Conservation (phyloP, 2,113 vertebrate species). For the Amblyornis subalaris region DNA sequence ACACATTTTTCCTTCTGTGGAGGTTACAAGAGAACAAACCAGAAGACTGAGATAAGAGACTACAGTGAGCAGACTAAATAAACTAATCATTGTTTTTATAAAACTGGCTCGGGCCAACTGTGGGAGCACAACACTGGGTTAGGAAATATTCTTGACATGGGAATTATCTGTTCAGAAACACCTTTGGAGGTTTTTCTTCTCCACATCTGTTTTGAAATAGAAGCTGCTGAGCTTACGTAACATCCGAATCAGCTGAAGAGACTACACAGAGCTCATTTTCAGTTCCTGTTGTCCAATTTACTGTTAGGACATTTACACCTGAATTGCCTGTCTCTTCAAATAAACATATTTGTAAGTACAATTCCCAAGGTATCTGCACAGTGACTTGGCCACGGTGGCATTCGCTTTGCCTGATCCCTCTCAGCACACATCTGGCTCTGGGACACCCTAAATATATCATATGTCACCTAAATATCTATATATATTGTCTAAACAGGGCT, state of each 20-base stretch:
- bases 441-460: not conserved
- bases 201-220: conserved; percentile 11
- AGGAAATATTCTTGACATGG: not conserved
- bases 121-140: not conserved
- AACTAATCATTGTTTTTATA: conserved; percentile 11
- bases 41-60: conserved; percentile 26
- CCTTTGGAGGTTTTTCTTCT: conserved; percentile 16
- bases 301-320: not conserved
- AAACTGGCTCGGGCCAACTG: not conserved
- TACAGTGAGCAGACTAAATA: conserved; percentile 9
- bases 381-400: not conserved
- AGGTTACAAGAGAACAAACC: conserved; percentile 8
- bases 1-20: not conserved
- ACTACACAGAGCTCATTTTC: not conserved
- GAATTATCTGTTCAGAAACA: conserved; percentile 15
- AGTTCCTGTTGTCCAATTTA: not conserved
- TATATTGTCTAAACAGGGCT: not conserved
- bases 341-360: not conserved
- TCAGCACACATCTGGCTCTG: not conserved
- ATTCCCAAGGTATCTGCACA: not conserved
- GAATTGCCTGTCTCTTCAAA: not conserved
- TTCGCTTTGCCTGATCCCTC: not conserved
- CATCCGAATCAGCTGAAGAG: not conserved
- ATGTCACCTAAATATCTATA: not conserved
- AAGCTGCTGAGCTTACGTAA: not conserved